Conservation (phyloP, 1,140 invertebrate genomes). For the Bicyclus anynana region DNA sequence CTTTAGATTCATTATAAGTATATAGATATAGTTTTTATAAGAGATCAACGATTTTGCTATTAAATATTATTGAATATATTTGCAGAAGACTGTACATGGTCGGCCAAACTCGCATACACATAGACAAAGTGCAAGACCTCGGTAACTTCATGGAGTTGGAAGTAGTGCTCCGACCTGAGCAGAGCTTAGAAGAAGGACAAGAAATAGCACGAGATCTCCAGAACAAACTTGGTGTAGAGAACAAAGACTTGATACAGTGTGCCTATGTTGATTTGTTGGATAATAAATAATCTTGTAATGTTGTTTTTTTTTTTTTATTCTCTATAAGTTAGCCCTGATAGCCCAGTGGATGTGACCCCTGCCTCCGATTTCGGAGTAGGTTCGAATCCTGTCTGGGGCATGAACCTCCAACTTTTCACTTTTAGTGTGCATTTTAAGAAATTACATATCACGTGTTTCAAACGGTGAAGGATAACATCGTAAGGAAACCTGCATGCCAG, state of each 20-base stretch:
- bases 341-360: too few relatives aligned
- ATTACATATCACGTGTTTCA: too few relatives aligned
- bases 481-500: too few relatives aligned
- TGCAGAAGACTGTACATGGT: conserved; percentile 85
- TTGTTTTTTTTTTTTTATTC: background rate
- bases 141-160: conserved; percentile 95
- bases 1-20: too few relatives aligned
- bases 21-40: too few relatives aligned
- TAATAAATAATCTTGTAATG: background rate
- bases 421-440: too few relatives aligned
- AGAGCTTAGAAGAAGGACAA: conserved; percentile 84
- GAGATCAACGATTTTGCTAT: background rate
- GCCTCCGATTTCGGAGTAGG: too few relatives aligned
- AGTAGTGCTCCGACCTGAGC: conserved; percentile 84
- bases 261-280: conserved; percentile 85
- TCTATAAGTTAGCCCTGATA: too few relatives aligned
- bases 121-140: conserved; percentile 89
- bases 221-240: conserved; percentile 81
- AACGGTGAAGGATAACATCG: too few relatives aligned
- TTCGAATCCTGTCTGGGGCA: too few relatives aligned
- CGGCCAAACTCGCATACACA: conserved; percentile 91
- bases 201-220: conserved; percentile 84
- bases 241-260: conserved; percentile 83
- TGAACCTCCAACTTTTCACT: too few relatives aligned
- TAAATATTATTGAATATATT: conserved; percentile 15